A percentile compares a stretch with the other conserved stretches of the same genome.
Conservation (phyloP, 2,888 invertebrate species). For the Linyphia triangularis region DNA sequence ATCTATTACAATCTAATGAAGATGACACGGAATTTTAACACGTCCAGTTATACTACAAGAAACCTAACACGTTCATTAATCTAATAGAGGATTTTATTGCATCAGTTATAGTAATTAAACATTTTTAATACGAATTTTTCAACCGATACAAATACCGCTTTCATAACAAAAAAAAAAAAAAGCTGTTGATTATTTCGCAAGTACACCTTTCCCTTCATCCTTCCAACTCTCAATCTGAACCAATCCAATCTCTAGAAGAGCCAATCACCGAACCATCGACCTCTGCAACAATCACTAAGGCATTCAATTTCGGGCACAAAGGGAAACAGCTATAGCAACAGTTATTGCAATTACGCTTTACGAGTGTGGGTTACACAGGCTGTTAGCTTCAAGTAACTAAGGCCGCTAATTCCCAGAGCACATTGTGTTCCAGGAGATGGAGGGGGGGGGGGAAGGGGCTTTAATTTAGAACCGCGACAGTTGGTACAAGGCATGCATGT, state of each 20-base stretch:
- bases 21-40: no score
- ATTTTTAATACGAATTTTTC: no score
- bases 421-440: conserved; percentile 55
- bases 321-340: conserved; percentile 16
- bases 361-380: conserved; percentile 50
- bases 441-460: no score
- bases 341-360: conserved; percentile 61
- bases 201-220: no score
- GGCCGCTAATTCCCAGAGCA: conserved; percentile 57
- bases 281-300: not conserved
- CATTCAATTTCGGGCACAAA: not conserved
- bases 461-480: conserved; percentile 64
- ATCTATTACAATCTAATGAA: no score
- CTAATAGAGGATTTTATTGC: no score
- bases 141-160: no score
- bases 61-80: no score
- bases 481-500: conserved; percentile 35
- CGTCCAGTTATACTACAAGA: no score
- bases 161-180: no score
- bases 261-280: not conserved
- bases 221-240: not conserved
- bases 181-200: no score
- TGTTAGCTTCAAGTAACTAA: conserved; percentile 52
- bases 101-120: no score
- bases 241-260: not conserved